Evolutionary conservation across 2,797 vertebrate genomes (phyloP).

Genomic region (Erithacus rubecula): DNA sequence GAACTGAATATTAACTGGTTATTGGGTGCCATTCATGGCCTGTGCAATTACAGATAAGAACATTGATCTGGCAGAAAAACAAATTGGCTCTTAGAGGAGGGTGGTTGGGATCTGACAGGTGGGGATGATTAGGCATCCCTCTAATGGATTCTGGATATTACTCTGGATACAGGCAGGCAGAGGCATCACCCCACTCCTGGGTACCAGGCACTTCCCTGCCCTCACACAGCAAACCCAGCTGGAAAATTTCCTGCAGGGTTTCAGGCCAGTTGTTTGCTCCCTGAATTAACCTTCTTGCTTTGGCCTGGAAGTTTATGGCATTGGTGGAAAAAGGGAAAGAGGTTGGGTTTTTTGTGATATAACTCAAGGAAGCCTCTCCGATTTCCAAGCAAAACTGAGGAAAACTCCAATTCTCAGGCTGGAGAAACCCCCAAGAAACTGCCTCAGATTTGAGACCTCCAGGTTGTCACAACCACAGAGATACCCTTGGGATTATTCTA

Average conservation of each 20-base stretch:
- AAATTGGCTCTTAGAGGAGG: conserved; percentile 73
- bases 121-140: conserved; percentile 61
- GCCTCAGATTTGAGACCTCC: neutral
- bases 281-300: neutral
- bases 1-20: conserved; percentile 69
- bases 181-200: neutral
- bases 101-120: conserved; percentile 69
- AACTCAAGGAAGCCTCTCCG: neutral
- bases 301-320: neutral
- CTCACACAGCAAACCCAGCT: neutral
- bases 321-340: neutral
- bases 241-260: neutral
- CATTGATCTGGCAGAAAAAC: conserved; percentile 74
- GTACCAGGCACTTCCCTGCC: neutral
- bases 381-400: neutral
- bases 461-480: neutral
- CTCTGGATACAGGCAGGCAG: conserved; percentile 6
- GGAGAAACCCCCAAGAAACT: neutral
- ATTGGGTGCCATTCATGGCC: conserved; percentile 65
- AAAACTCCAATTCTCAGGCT: neutral
- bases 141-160: conserved; percentile 57
- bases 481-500: neutral
- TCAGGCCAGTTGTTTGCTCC: neutral
- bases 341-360: neutral
- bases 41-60: conserved; percentile 70